A percentile compares a stretch with the other conserved stretches of the same genome.
Conservation (phyloP, 2,888 invertebrate species). For the Chromoteleia sp. region DNA sequence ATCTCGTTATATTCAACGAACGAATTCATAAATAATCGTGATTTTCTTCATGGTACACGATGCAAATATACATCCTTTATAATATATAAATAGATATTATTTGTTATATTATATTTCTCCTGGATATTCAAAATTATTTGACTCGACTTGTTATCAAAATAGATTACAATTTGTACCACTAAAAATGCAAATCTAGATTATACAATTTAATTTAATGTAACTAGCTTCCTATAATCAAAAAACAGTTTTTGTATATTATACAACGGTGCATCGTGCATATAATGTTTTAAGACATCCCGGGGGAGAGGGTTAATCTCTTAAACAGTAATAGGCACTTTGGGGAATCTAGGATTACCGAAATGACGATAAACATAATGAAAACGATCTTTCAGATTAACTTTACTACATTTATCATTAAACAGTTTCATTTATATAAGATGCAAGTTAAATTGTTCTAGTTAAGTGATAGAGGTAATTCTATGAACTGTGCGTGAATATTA, state of each 20-base stretch:
- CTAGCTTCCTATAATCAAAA: constrained; percentile 39
- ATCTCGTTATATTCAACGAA: too few species aligned
- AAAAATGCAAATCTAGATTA: constrained; percentile 37
- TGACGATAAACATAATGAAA: constrained; percentile 67
- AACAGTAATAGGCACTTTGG: constrained; percentile 64
- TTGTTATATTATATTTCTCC: too few species aligned
- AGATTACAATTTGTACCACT: constrained; percentile 1
- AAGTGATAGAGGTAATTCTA: neutral
- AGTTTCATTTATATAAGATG: constrained; percentile 40
- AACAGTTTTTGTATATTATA: constrained; percentile 45
- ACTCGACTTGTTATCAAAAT: neutral
- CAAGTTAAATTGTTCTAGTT: constrained; percentile 9
- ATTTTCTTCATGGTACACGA: too few species aligned
- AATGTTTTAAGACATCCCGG: constrained; percentile 60
- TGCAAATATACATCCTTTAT: too few species aligned
- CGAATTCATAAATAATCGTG: too few species aligned
- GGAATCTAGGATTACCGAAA: constrained; percentile 62
- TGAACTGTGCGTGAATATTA: neutral
- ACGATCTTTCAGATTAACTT: constrained; percentile 60
- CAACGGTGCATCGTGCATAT: constrained; percentile 34
- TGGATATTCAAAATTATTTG: neutral
- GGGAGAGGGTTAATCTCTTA: constrained; percentile 50
- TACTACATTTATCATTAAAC: constrained; percentile 59
- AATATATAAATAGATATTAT: too few species aligned
- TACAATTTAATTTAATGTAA: constrained; percentile 44